Conservation (phyloP, 2,888 invertebrate genomes). For the Himalopsyche tibetana region DNA sequence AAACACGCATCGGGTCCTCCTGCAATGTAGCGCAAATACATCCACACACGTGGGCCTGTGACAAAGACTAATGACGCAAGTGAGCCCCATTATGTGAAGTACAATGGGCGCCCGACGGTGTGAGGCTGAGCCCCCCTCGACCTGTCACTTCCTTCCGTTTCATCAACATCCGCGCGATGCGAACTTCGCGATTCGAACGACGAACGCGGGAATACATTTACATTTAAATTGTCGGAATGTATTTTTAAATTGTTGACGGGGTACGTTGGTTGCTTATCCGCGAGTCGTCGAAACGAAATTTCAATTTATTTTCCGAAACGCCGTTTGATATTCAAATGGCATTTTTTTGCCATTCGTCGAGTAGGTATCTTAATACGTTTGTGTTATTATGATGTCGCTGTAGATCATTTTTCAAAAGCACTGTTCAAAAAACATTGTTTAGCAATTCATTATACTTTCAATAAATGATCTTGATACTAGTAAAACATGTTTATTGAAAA, state of each 20-base stretch:
- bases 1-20: conserved; percentile 55
- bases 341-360: conserved; percentile 28
- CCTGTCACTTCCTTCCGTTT: conserved; percentile 47
- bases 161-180: conserved; percentile 44
- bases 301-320: conserved; percentile 37
- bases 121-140: conserved; percentile 36
- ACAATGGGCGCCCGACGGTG: conserved; percentile 56
- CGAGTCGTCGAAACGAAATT: conserved; percentile 40
- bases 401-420: neutral
- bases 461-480: too few relatives aligned
- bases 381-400: conserved; percentile 10
- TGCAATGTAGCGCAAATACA: conserved; percentile 39
- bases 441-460: too few relatives aligned
- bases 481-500: too few relatives aligned
- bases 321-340: conserved; percentile 42
- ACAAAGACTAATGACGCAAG: conserved; percentile 64
- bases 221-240: conserved; percentile 42
- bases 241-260: conserved; percentile 38
- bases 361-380: neutral
- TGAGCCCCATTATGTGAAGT: conserved; percentile 61
- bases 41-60: conserved; percentile 50
- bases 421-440: too few relatives aligned
- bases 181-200: conserved; percentile 42
- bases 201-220: conserved; percentile 34
- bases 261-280: conserved; percentile 31